phyloP scores from a whole-genome alignment of 2,797 vertebrate genomes.

The Eulemur coronatus region DNA sequence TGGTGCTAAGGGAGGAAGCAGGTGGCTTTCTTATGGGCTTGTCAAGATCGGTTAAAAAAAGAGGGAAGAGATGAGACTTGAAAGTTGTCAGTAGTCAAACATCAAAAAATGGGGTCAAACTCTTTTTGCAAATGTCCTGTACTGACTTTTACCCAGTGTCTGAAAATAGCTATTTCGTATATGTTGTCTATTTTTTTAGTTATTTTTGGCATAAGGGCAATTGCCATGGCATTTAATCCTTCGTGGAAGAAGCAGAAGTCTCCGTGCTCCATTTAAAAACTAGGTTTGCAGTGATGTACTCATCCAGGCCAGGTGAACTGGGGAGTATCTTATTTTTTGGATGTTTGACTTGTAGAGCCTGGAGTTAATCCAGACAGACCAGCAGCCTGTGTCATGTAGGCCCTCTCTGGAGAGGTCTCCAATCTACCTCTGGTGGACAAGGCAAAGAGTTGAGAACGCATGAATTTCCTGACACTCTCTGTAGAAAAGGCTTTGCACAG shows the following conservation, averaged over 20 bases:
- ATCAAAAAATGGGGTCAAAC: not conserved
- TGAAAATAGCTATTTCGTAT: not conserved
- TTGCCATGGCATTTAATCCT: not conserved
- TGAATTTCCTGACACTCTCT: not conserved
- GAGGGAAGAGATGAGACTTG: not conserved
- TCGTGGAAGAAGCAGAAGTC: not conserved
- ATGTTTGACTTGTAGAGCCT: not conserved
- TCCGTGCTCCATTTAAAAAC: not conserved
- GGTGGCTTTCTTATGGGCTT: not conserved
- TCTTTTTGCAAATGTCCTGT: not conserved
- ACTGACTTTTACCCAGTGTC: not conserved
- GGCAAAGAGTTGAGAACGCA: not conserved
- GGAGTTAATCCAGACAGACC: not conserved
- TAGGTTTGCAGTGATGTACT: not conserved
- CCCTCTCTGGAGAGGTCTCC: not conserved
- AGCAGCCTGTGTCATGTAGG: not conserved
- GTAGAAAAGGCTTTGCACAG: not conserved
- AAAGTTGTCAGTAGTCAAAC: not conserved
- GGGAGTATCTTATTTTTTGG: not conserved
- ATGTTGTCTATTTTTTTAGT: slow-evolving; percentile 10
- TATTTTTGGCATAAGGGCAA: not conserved
- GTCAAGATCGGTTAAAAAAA: not conserved
- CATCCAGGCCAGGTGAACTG: not conserved
- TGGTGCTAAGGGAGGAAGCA: not conserved
- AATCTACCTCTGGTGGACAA: not conserved